Percentiles rank a stretch among this genome's conserved stretches.
These are phyloP conservation scores for Eudyptes chrysolophus DNA, from an alignment of 2,113 vertebrate species.

Conservation along the genomic window DNA sequence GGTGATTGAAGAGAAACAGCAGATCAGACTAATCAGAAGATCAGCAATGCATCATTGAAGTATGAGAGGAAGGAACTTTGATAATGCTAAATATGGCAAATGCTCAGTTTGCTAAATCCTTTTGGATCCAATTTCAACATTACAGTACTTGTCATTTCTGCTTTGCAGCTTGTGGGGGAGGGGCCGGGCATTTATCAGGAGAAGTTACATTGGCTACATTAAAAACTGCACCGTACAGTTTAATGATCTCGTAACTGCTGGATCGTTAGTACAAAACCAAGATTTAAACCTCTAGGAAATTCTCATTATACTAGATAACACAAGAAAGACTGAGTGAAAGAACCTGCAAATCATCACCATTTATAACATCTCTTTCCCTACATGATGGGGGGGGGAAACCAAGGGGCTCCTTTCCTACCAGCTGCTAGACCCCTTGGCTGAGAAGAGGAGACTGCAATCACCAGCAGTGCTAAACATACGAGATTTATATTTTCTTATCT, in stretches of 20 bases:
- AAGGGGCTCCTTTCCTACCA: neutral
- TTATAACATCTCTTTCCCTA: neutral
- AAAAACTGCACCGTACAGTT: neutral
- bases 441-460: neutral
- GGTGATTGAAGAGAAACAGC: constrained; percentile 63
- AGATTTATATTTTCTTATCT: neutral
- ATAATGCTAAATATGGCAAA: constrained; percentile 87
- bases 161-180: neutral
- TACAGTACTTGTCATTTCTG: constrained; percentile 57
- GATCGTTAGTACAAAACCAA: neutral
- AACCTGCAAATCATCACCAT: neutral
- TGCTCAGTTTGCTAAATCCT: constrained; percentile 83
- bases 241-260: neutral
- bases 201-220: constrained; percentile 40
- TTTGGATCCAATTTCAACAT: constrained; percentile 82
- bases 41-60: constrained; percentile 78
- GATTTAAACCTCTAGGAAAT: neutral
- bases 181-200: constrained; percentile 35
- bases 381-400: neutral
- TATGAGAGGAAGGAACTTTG: constrained; percentile 85
- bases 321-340: neutral
- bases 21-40: constrained; percentile 85
- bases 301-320: neutral
- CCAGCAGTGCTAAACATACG: neutral
- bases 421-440: neutral